Base-by-base conservation (phyloP, 2,888 invertebrate genomes). In the Dolichomitus sp. region DNA sequence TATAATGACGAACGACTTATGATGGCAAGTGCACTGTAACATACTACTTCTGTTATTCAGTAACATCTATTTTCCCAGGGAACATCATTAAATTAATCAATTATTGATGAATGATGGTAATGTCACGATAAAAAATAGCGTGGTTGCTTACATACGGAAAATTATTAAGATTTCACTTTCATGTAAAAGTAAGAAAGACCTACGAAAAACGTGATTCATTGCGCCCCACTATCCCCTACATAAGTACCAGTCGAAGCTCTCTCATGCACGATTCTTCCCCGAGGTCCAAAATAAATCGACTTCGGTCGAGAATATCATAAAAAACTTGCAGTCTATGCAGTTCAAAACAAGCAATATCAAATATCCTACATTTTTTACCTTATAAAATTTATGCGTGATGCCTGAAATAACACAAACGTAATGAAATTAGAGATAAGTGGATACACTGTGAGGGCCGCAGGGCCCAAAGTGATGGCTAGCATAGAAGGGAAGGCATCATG, bases 351-450 rank as follows among this genome's bases (percentile, higher is more conserved):
- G 61, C 37, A 61, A 19, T 61, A 61, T 61, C 61, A 61, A n/a
- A 61, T 61, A 61, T 19, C 11, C 37, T 17, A 37, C 11, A 19
- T 37, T 37, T 61, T 61, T 37, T 9, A 37, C 11, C 19, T 1
- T 7, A 61, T 19, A 17, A 61, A 61, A 40, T 61, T n/a, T 78
- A 57, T 78, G 65, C 52, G 63, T 37, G 45, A 30, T 42, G 52
- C 61, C 45, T 45, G 33, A 70, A 66, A 79, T 73, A 63, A 74
- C 68, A 61, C 54, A 42, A 80, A 68, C 68, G 73, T 74, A 80
- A 74, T 80, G 52, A 68, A 73, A 79, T 40, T 57, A 59, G 40
- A 37, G 66, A 48, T 73, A 59, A 73, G 66, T 79, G 73, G 72
- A 66, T 65, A 50, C 59, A 17, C 17, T 37, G 19, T 9, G 37